These are phyloP conservation scores for Iguana delicatissima DNA, from an alignment of 2,797 vertebrate species.

Conservation along the genomic window DNA sequence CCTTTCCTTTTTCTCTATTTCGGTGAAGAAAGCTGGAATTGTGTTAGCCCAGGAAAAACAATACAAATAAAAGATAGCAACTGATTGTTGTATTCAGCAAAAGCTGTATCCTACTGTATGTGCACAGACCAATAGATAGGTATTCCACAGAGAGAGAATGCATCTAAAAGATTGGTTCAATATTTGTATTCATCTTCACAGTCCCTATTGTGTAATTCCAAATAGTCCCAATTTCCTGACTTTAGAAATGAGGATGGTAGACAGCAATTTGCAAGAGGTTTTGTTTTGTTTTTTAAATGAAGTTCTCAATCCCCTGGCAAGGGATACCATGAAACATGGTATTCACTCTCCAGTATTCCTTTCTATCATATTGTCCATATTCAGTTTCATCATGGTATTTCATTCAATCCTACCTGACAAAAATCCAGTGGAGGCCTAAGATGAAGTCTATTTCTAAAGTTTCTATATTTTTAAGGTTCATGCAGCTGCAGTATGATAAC, in stretches of 20 bases:
- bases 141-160: neutral
- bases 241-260: neutral
- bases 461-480: conserved; percentile 15
- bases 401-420: neutral
- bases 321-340: neutral
- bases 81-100: neutral
- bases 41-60: neutral
- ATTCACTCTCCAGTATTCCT: neutral
- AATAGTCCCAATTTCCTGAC: neutral
- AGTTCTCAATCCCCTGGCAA: neutral
- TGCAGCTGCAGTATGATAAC: neutral
- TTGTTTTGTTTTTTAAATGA: neutral
- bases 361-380: neutral
- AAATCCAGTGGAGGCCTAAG: neutral
- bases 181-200: neutral
- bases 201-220: neutral
- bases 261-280: neutral
- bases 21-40: neutral
- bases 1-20: neutral
- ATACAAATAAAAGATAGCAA: neutral
- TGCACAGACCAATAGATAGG: neutral
- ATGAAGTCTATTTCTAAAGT: neutral
- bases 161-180: neutral
- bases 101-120: neutral
- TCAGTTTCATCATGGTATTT: neutral